phyloP scores from a whole-genome alignment of 2,888 invertebrate species.

The Imbricaverruca yamaguchii region DNA sequence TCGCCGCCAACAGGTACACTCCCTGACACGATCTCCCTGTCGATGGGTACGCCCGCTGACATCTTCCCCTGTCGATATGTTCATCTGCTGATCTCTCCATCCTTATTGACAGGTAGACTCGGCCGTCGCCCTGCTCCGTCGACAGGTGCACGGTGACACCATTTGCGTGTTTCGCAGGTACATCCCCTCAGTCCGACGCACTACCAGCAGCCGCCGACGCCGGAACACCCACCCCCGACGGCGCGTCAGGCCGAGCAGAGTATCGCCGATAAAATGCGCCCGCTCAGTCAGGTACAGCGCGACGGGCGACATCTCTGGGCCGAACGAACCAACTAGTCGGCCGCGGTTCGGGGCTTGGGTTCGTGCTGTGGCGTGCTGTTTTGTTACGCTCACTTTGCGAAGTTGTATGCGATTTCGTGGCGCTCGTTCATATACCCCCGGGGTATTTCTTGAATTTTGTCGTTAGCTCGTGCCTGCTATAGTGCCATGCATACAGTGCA shows the following conservation, averaged over 20 bases:
- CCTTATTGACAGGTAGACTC: no score
- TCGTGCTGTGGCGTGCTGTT: background rate
- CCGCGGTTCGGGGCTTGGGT: background rate
- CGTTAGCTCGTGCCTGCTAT: no score
- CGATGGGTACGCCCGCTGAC: no score
- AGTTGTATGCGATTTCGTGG: background rate
- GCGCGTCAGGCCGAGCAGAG: conserved; percentile 79
- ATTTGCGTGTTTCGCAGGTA: background rate
- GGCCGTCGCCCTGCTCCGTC: no score
- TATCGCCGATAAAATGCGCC: conserved; percentile 82
- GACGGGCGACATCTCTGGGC: conserved; percentile 8
- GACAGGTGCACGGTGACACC: background rate
- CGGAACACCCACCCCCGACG: conserved; percentile 88
- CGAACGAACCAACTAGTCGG: background rate
- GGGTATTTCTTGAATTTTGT: no score
- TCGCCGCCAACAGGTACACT: no score
- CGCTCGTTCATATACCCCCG: background rate
- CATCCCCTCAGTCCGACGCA: conserved; percentile 76
- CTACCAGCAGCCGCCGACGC: conserved; percentile 85
- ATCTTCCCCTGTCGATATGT: no score
- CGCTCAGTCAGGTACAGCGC: conserved; percentile 77
- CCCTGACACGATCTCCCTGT: no score
- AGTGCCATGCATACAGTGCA: no score
- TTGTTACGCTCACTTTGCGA: no score
- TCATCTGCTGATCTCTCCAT: no score